Base-by-base conservation (phyloP, 2,888 invertebrate genomes). In the Malacosoma neustria region DNA sequence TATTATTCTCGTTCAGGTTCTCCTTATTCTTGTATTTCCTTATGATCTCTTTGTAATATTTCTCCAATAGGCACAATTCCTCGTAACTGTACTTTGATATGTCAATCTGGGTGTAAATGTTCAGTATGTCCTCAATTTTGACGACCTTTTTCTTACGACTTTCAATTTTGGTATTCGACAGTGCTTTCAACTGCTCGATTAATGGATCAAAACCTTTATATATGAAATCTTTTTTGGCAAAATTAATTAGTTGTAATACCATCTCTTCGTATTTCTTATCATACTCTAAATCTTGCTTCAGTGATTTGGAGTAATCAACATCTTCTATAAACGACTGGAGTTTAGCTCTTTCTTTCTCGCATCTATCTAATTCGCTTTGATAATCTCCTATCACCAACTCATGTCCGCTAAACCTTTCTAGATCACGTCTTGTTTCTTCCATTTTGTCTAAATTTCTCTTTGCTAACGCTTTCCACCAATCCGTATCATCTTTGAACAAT, bases 181-280 rank as follows among this genome's bases (percentile, higher is more conserved):
- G 45, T 9, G 70, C 68, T 46, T 80, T 79, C 3, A 87, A 42
- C 43, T 81, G 58, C 43, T 81, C 76, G 13, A 87, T 85, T 1
- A 87, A 40, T 0, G 86, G 85, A 67, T 87, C 87, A 35, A 87
- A 87, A 1, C 87, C 87, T 71, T 80, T 84, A 40, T 63, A 86
- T 45, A 77, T 70, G 31, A 86, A 82, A 47, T 82, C 81, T 48
- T 71, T 77, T 52, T 82, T 86, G 0, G 87, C 86, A 35, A 87
- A 84, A 22, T 74, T 72, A 1, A 87, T 86, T 1, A 87, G 48
- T 52, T 76, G 80, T 0, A 81, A 48, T 4, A 87, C 82, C 50
- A 87, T 82, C 2, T 82, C 77, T 56, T 86, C 85, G 44, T 86
- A 87, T 44, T 80, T 77, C 33, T 82, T 75, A 35, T 82, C 68